Evolutionary conservation across 2,888 invertebrate species (phyloP), one percentile per base, ranked within the genome.

Genomic region (Chouioia cunea): DNA sequence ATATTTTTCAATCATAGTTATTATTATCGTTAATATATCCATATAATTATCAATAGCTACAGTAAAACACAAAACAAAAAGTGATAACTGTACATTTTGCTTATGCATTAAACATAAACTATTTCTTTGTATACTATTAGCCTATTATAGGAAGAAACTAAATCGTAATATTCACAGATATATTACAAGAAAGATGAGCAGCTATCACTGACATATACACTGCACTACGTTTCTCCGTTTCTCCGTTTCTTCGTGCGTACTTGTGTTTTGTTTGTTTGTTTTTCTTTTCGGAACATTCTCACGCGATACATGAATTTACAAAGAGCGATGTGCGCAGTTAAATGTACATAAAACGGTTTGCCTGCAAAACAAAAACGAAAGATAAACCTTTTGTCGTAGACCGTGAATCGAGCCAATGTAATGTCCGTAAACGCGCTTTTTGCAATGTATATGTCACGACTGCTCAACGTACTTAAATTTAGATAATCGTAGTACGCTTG

Each of bases 11-110:
- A 84, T 85, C 82, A 83, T 85, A 84, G 83, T 85, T 85, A 85
- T 85, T 85, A 85, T 85, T 85, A 85, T 85, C 83, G 80, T 85
- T 85, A 85, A 84, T 85, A 27, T 27, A 84, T 85, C 82, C 85
- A 85, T 85, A 85, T 85, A 85, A 84, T 85, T 84, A 85, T 84
- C 81, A 83, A 85, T 85, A 85, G 83, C 85, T 85, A 85, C 85
- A 84, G 82, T 85, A 85, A 85, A 85, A 85, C 85, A 85, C 85
- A 85, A 85, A 85, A 85, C 84, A 83, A 84, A 85, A 84, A 83
- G 80, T 85, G 83, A 85, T 85, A 84, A 83, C 85, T 85, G 85
- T 85, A 85, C 85, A 85, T 82, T 81, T 77, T 84, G 75, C 83
- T 84, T 84, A 85, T 80, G 81, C 80, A 82, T 84, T 77, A 82